Percentiles rank a stretch among this genome's conserved stretches.
phyloP scores from a whole-genome alignment of 37 sponge, comb jelly and placozoan genomes.

The Chondrosia reniformis region DNA sequence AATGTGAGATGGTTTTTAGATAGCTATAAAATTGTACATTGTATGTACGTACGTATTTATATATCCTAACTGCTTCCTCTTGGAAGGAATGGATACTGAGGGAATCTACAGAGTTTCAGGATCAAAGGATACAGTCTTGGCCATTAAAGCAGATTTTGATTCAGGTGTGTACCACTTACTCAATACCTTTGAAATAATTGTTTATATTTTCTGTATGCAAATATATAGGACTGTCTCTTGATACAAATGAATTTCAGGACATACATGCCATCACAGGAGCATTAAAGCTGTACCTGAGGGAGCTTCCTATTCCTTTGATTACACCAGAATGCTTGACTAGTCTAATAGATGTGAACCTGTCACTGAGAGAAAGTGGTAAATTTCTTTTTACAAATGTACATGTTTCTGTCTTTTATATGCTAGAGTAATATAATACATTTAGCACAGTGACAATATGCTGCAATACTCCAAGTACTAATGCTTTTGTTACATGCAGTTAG shows the following conservation, averaged over 20 bases:
- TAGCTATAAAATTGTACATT: too few relatives aligned
- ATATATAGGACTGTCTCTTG: slow-evolving; percentile 37
- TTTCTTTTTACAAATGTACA: too few relatives aligned
- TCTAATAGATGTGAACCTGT: too few relatives aligned
- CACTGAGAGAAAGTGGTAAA: too few relatives aligned
- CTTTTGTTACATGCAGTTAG: too few relatives aligned
- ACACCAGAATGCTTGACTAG: too few relatives aligned
- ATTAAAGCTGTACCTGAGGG: slow-evolving; percentile 65
- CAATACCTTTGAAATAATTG: not conserved
- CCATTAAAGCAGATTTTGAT: slow-evolving; percentile 62
- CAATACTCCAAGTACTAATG: too few relatives aligned
- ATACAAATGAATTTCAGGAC: slow-evolving; percentile 42
- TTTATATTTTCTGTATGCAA: not conserved
- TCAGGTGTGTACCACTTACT: slow-evolving; percentile 28
- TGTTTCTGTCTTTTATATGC: too few relatives aligned
- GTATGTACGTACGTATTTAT: too few relatives aligned
- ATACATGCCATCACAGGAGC: slow-evolving; percentile 57
- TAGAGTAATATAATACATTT: too few relatives aligned
- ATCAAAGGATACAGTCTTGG: slow-evolving; percentile 28
- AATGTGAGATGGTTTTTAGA: too few relatives aligned
- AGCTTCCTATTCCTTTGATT: slow-evolving; percentile 68
- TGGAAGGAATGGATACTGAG: slow-evolving; percentile 21
- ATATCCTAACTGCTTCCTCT: not conserved
- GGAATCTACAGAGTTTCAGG: slow-evolving; percentile 76
- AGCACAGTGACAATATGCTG: too few relatives aligned